phyloP scores from a whole-genome alignment of 2,888 invertebrate genomes.

The Dorcus hopei region DNA sequence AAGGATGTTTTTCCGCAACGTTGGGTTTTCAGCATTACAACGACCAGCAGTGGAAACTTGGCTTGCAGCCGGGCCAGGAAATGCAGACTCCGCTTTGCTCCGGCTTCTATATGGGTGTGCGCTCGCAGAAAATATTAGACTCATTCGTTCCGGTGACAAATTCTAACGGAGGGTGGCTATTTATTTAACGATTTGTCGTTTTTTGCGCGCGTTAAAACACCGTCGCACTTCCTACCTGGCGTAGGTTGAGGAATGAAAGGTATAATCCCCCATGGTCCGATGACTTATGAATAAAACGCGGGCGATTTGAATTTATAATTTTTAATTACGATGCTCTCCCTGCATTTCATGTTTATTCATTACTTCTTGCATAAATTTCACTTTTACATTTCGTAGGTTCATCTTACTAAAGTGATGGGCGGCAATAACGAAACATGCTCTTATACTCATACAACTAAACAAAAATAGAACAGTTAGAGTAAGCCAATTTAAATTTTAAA shows the following conservation, averaged over 20 bases:
- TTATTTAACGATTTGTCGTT: slow-evolving; percentile 18
- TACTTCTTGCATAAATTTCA: slow-evolving; percentile 18
- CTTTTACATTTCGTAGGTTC: slow-evolving; percentile 10
- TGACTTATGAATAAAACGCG: slow-evolving; percentile 37
- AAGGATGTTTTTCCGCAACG: background rate
- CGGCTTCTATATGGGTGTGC: background rate
- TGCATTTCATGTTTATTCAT: slow-evolving; percentile 28
- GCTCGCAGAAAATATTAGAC: slow-evolving; percentile 14
- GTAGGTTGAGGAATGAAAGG: slow-evolving; percentile 24
- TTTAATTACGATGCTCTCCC: slow-evolving; percentile 32
- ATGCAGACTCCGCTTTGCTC: background rate
- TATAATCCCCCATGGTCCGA: slow-evolving; percentile 30
- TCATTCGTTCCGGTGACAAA: slow-evolving; percentile 22
- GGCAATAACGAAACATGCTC: too few species aligned
- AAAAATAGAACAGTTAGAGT: too few species aligned
- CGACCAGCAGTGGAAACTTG: background rate
- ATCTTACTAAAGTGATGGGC: background rate
- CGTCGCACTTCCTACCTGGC: background rate
- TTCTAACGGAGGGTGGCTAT: slow-evolving; percentile 16
- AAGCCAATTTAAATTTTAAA: too few species aligned
- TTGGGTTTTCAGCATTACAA: background rate
- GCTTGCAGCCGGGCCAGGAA: background rate
- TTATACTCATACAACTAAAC: too few species aligned
- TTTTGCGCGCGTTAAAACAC: background rate
- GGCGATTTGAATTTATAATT: slow-evolving; percentile 38